Conservation (phyloP, 2,797 vertebrate species). For the Lacerta viridis region DNA sequence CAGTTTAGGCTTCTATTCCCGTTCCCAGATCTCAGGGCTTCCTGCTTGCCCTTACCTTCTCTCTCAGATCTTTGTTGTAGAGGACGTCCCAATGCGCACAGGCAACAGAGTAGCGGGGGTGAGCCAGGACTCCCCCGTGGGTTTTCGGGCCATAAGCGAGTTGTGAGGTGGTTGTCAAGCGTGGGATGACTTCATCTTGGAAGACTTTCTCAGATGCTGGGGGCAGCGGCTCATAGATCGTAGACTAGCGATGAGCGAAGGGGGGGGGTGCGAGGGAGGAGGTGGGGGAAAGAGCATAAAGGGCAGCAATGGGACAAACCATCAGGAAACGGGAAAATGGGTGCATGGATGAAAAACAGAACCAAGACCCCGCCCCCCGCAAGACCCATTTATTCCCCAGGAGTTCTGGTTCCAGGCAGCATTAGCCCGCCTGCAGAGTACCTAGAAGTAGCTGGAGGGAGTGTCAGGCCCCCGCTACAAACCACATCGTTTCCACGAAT, state of each 20-base stretch:
- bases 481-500: not conserved
- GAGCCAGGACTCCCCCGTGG: conserved; percentile 44
- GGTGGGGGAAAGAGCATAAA: not conserved
- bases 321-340: not conserved
- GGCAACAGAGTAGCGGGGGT: conserved; percentile 58
- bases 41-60: conserved; percentile 63
- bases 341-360: not conserved
- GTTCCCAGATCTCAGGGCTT: not conserved
- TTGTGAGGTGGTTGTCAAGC: conserved; percentile 68
- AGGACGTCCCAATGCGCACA: conserved; percentile 37
- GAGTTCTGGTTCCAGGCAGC: not conserved
- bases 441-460: not conserved
- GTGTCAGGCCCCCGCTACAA: not conserved
- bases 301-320: not conserved
- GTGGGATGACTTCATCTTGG: conserved; percentile 60
- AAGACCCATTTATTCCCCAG: not conserved
- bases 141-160: conserved; percentile 56
- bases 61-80: conserved; percentile 73
- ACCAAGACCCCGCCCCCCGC: not conserved
- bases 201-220: conserved; percentile 5
- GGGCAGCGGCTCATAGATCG: conserved; percentile 53
- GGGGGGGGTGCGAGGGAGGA: too few relatives aligned
- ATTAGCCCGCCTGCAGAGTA: too few relatives aligned
- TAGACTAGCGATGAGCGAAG: conserved; percentile 51
- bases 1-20: not conserved